These are phyloP conservation scores for Euura saliciscinereae DNA, from an alignment of 1,140 invertebrate species.

Conservation along the genomic window DNA sequence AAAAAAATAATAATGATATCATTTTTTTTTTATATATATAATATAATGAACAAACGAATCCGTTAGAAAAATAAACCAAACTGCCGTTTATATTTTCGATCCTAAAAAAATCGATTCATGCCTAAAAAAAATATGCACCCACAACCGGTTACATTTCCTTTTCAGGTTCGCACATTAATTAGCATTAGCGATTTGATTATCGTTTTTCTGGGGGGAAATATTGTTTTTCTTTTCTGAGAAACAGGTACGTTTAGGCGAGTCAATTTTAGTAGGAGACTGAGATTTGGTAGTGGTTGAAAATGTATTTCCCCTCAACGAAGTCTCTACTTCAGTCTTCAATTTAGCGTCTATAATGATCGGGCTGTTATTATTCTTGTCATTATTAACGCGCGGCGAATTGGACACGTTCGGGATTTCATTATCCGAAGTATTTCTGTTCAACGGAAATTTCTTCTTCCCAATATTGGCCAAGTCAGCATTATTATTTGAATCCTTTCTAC, in stretches of 20 bases:
- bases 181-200: neutral
- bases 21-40: neutral
- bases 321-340: neutral
- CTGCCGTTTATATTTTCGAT: neutral
- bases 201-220: neutral
- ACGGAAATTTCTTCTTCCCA: neutral
- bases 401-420: neutral
- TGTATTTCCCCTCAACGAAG: neutral
- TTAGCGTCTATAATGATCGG: neutral
- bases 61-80: neutral
- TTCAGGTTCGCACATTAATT: neutral
- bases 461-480: neutral
- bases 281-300: neutral
- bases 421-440: neutral
- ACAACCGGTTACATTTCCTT: neutral
- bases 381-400: neutral
- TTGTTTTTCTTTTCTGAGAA: neutral
- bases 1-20: neutral
- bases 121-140: neutral
- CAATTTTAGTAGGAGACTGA: neutral
- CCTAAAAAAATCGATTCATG: neutral
- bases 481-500: neutral
- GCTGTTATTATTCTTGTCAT: constrained; percentile 2
- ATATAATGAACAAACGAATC: neutral
- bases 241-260: neutral